Base-by-base conservation (phyloP, 2,113 vertebrate genomes). In the Hoplias malabaricus region DNA sequence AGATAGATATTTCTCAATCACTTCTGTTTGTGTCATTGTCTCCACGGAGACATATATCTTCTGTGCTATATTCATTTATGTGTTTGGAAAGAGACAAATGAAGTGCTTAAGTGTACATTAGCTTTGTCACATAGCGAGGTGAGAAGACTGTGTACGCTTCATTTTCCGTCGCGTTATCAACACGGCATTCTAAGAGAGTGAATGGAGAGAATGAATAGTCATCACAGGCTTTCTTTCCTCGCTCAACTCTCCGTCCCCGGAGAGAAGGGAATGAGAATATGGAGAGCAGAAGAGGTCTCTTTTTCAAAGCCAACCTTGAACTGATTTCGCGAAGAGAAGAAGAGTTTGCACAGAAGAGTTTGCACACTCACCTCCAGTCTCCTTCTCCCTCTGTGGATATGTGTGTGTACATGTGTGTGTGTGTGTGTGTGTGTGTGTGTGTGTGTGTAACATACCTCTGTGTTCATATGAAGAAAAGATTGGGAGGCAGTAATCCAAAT, bases 291-390 rank as follows among this genome's bases (percentile, higher is more conserved):
- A 5, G 46, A 40, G 73, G 73, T 29, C 62, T 81, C 56, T 66
- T 66, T 69, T 83, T 84, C 66, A 86, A 80, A 84, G 73, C 78
- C 82, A 83, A 80, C 82, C 84, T 78, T 83, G 78, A 63, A 80
- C 81, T 38, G 62, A 34, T 76, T 76, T 67, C n/a, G n/a, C n/a
- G n/a, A n/a, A n/a, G n/a, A n/a, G 48, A 56, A 76, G 34, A 42
- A 34, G 62, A 67, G 42, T 29, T 33, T 29, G 25, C 46, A 40
- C 71, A 66, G 43, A 61, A 53, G 34, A 34, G 25, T 67, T n/a
- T 36, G 27, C 23, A 40, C 43, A 66, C 27, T 50, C 72, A 36
- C 29, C 33, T 34, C n/a, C 42, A 21, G 38, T 54, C 73, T n/a
- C n/a, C n/a, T n/a, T n/a, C n/a, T n/a, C n/a, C n/a, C n/a, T n/a